Percentiles rank a stretch among this genome's conserved stretches.
Evolutionary conservation across 1,140 invertebrate genomes (phyloP).

Genomic region (Bombyx mandarina): DNA sequence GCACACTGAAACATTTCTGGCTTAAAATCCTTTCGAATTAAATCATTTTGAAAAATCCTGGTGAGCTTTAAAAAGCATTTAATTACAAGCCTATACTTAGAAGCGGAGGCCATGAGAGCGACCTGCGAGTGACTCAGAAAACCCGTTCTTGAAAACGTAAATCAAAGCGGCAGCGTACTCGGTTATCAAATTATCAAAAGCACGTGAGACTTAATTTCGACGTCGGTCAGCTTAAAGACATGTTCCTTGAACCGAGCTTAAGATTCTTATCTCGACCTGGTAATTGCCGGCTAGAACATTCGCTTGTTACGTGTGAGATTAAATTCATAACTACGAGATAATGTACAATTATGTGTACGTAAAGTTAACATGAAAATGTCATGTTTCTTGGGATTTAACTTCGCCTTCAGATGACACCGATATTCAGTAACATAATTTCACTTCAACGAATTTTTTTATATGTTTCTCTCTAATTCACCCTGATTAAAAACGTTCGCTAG

Average conservation of each 20-base stretch:
- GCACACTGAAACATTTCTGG: too few relatives aligned
- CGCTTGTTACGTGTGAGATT: constrained; percentile 40
- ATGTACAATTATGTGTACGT: constrained; percentile 3
- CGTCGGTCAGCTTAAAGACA: constrained; percentile 62
- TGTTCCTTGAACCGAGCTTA: constrained; percentile 55
- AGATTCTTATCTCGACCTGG: constrained; percentile 47
- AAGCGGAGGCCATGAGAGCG: constrained; percentile 52
- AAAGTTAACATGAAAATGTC: not conserved
- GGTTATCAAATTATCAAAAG: constrained; percentile 69
- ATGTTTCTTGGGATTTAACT: too few relatives aligned
- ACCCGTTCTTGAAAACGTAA: constrained; percentile 49
- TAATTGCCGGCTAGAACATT: constrained; percentile 64
- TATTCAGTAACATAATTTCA: too few relatives aligned
- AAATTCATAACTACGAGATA: constrained; percentile 19
- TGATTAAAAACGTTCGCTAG: too few relatives aligned
- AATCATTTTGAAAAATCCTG: too few relatives aligned
- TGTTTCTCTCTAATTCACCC: too few relatives aligned
- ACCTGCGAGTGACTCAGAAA: constrained; percentile 36
- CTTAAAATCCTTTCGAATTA: too few relatives aligned
- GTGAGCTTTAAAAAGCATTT: too few relatives aligned
- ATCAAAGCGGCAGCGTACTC: constrained; percentile 42
- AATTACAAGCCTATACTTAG: constrained; percentile 8
- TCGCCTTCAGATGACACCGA: too few relatives aligned
- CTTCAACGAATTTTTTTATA: too few relatives aligned
- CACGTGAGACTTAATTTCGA: constrained; percentile 65